Percentiles rank a stretch among this genome's conserved stretches.
Evolutionary conservation across 2,888 invertebrate species (phyloP).

Genomic region (Plebejus argus): DNA sequence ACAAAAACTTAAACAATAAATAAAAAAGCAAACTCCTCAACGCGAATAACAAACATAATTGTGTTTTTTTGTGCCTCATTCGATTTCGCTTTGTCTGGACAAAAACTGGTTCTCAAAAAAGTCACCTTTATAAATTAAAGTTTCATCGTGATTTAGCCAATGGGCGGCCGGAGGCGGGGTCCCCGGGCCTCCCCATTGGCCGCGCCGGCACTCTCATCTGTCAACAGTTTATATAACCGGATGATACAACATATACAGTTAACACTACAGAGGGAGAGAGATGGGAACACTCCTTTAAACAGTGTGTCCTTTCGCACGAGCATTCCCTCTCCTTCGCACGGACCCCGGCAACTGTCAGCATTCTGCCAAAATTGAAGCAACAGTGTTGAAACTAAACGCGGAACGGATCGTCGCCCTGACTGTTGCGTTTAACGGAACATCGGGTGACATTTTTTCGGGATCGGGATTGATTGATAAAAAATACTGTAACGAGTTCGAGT

Average conservation of each 20-base stretch:
- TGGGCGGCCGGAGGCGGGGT: slow-evolving; percentile 61
- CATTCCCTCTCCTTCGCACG: slow-evolving; percentile 57
- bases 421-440: slow-evolving; percentile 47
- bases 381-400: slow-evolving; percentile 68
- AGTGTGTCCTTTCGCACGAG: slow-evolving; percentile 70
- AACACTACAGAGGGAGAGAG: slow-evolving; percentile 68
- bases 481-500: slow-evolving; percentile 30
- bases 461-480: slow-evolving; percentile 35
- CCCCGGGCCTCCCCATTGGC: slow-evolving; percentile 57
- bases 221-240: slow-evolving; percentile 79
- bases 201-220: slow-evolving; percentile 59
- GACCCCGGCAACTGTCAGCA: slow-evolving; percentile 63
- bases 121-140: slow-evolving; percentile 79
- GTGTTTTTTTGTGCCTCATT: slow-evolving; percentile 74
- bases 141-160: slow-evolving; percentile 70
- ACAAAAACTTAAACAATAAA: slow-evolving; percentile 62
- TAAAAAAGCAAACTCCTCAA: slow-evolving; percentile 64
- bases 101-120: slow-evolving; percentile 75
- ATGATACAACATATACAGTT: slow-evolving; percentile 81
- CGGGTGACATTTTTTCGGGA: slow-evolving; percentile 32
- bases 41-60: slow-evolving; percentile 77
- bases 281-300: slow-evolving; percentile 60
- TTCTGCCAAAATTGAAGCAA: slow-evolving; percentile 69
- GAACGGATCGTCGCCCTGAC: slow-evolving; percentile 58
- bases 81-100: slow-evolving; percentile 72